Evolutionary conservation across 2,888 invertebrate genomes (phyloP).

Genomic region (Taphrorychus bicolor): DNA sequence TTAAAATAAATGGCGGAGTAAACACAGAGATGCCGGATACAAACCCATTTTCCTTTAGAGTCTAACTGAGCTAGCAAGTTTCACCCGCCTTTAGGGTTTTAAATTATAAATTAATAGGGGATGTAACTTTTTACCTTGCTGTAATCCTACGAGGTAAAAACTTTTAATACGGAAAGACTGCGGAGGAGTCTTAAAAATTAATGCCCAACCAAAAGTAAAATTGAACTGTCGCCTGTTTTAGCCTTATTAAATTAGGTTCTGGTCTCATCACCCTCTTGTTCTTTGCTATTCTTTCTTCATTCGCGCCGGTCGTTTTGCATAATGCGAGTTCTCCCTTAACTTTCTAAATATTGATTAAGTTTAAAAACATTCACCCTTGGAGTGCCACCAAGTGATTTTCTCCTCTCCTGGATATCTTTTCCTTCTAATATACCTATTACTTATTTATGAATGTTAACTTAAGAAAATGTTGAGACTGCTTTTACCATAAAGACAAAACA

Average conservation of each 20-base stretch:
- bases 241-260: slow-evolving; percentile 54
- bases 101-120: slow-evolving; percentile 25
- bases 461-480: no score
- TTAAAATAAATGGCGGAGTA: slow-evolving; percentile 7
- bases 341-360: slow-evolving; percentile 50
- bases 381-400: background rate
- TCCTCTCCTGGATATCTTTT: no score
- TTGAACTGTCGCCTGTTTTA: slow-evolving; percentile 46
- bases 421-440: no score
- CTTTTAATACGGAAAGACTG: slow-evolving; percentile 38
- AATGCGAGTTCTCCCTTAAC: slow-evolving; percentile 49
- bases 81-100: slow-evolving; percentile 6
- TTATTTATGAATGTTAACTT: no score
- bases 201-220: slow-evolving; percentile 45
- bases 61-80: slow-evolving; percentile 12
- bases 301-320: slow-evolving; percentile 46
- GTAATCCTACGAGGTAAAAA: slow-evolving; percentile 29
- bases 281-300: slow-evolving; percentile 48
- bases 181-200: slow-evolving; percentile 40
- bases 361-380: slow-evolving; percentile 43
- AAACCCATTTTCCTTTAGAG: slow-evolving; percentile 1
- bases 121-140: slow-evolving; percentile 24
- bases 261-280: slow-evolving; percentile 48
- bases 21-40: background rate
- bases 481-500: no score